Evolutionary conservation across 2,113 vertebrate genomes (phyloP).

Genomic region (Hydrolagus affinis): DNA sequence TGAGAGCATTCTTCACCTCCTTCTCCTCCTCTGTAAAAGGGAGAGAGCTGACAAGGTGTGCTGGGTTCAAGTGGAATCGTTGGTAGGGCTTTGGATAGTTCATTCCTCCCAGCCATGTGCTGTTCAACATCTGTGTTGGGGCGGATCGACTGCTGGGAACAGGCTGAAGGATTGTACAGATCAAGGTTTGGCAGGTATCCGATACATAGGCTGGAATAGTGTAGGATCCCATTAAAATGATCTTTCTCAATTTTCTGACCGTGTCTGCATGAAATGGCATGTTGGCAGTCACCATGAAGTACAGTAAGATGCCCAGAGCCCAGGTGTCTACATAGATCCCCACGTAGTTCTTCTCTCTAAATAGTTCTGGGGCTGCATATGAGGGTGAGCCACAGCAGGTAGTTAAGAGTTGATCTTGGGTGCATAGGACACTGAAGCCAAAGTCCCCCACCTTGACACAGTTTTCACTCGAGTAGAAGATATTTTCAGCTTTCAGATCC

Average conservation of each 20-base stretch:
- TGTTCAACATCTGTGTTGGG: conserved; percentile 42
- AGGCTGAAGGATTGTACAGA: conserved; percentile 47
- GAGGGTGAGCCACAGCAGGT: conserved; percentile 59
- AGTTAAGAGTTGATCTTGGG: conserved; percentile 44
- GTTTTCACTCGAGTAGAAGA: conserved; percentile 55
- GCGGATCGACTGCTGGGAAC: conserved; percentile 46
- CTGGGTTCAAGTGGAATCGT: conserved; percentile 37
- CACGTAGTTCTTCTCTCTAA: conserved; percentile 46
- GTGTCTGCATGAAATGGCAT: conserved; percentile 54
- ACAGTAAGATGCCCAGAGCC: conserved; percentile 59
- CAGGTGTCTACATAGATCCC: conserved; percentile 52
- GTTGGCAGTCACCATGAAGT: conserved; percentile 56
- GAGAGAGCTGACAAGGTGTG: conserved; percentile 41
- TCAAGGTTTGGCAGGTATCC: conserved; percentile 45
- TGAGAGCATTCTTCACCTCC: conserved; percentile 45
- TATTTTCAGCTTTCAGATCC: conserved; percentile 62
- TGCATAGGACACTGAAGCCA: conserved; percentile 52
- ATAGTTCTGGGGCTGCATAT: conserved; percentile 55
- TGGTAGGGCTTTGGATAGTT: conserved; percentile 44
- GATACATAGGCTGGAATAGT: conserved; percentile 48
- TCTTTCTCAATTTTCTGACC: conserved; percentile 43
- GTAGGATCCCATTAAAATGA: conserved; percentile 55
- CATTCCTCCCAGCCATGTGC: conserved; percentile 49
- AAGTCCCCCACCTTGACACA: conserved; percentile 64
- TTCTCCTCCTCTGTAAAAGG: conserved; percentile 45